Evolutionary conservation across 2,113 vertebrate species (phyloP), one percentile per base, ranked within the genome.

Genomic region (Ascaphus truei): DNA sequence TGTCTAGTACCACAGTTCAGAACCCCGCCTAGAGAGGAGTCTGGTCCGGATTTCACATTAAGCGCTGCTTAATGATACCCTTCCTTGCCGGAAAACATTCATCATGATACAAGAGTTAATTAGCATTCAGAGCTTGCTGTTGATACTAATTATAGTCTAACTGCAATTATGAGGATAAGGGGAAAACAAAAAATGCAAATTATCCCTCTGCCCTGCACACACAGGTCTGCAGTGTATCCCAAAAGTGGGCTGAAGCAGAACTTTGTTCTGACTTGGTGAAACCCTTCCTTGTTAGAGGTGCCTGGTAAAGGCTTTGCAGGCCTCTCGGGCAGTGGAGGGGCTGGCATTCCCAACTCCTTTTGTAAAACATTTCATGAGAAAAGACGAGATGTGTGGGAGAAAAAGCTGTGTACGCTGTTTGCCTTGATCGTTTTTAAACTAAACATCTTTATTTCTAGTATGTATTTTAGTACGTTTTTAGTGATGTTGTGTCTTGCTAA

Each of bases 71-170:
- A 64, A 68, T 2, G 13, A 72, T 76, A 57, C 43, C 1, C 0
- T 52, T 71, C 52, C 62, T 68, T 52, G 72, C 66, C 48, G 64
- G 33, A 12, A 41, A 47, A 68, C 66, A 61, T 52, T 78, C 80
- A 86, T 85, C 78, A 55, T 83, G 76, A 63, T 60, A 76, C 62
- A 69, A 83, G 72, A 64, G 71, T 72, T 83, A 83, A 81, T 83
- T 77, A 81, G 78, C 53, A 77, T 78, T 74, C 77, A 62, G 50
- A 68, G 67, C n/a, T 0, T 62, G 72, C 62, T 45, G 52, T 66
- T 77, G 57, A 74, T 73, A 74, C 72, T 81, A 85, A 86, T 86
- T 83, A 83, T 75, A 85, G 73, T 75, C 81, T 71, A 68, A 73
- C 73, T 79, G 74, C 79, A 84, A 84, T 83, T 75, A 79, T 52